phyloP scores from a whole-genome alignment of 2,888 invertebrate species.

The Scaptomyza tumidula region DNA sequence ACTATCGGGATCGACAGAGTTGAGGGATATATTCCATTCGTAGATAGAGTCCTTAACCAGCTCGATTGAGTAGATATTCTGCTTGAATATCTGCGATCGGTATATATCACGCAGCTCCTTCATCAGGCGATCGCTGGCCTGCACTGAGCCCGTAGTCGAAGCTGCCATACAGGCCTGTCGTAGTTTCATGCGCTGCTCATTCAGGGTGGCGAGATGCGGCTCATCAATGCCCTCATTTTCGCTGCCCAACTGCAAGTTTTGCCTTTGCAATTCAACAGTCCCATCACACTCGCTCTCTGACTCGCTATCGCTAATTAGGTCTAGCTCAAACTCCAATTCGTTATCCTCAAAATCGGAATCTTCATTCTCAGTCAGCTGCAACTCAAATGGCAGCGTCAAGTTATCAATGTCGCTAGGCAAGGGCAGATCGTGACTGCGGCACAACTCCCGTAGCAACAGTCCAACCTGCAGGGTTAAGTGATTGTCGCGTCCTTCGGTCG shows the following conservation, averaged over 20 bases:
- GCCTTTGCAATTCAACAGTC: constrained; percentile 88
- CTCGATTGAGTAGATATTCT: constrained; percentile 93
- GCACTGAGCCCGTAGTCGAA: constrained; percentile 97
- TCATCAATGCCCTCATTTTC: constrained; percentile 92
- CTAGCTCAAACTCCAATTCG: constrained; percentile 77
- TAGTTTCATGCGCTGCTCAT: constrained; percentile 97
- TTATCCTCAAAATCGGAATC: constrained; percentile 83
- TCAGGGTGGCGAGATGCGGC: constrained; percentile 94
- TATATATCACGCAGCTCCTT: constrained; percentile 99
- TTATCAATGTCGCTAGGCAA: constrained; percentile 96
- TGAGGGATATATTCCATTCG: constrained; percentile 99
- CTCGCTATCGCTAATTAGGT: constrained; percentile 87
- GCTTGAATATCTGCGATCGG: constrained; percentile 98
- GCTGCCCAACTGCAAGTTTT: constrained; percentile 85
- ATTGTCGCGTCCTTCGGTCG: constrained; percentile 95
- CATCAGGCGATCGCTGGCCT: constrained; percentile 99
- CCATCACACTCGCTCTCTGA: constrained; percentile 89
- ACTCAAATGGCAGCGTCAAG: constrained; percentile 88
- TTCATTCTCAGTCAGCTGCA: constrained; percentile 76
- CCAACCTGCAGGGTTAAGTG: constrained; percentile 93
- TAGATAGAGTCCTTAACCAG: constrained; percentile 98
- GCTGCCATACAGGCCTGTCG: constrained; percentile 97
- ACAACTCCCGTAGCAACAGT: constrained; percentile 95
- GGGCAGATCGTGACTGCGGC: constrained; percentile 95
- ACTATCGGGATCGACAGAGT: constrained; percentile 98